phyloP scores from a whole-genome alignment of 2,888 invertebrate genomes.

The Caradrina kadenii region DNA sequence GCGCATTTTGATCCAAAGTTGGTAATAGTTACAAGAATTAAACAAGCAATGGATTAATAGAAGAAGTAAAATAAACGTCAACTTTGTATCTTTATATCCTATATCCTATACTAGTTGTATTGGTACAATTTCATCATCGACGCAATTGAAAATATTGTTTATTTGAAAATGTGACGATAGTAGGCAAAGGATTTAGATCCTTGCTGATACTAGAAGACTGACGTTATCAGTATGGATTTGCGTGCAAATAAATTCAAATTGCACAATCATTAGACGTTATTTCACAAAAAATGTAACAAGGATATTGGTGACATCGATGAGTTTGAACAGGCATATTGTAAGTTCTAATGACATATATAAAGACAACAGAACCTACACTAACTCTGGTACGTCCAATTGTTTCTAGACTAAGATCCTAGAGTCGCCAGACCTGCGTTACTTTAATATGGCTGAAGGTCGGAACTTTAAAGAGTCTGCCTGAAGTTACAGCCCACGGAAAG shows the following conservation, averaged over 20 bases:
- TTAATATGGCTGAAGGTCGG: too few relatives aligned
- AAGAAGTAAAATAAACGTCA: background rate
- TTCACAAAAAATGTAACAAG: background rate
- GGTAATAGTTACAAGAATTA: background rate
- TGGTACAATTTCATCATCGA: background rate
- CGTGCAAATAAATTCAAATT: constrained; percentile 31
- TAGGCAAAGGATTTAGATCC: constrained; percentile 26
- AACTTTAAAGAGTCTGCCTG: too few relatives aligned
- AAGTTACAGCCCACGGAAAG: too few relatives aligned
- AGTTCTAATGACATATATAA: background rate
- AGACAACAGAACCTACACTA: too few relatives aligned
- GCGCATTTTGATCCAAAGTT: background rate
- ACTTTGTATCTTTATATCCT: background rate
- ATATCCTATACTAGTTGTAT: background rate
- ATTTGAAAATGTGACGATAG: constrained; percentile 2
- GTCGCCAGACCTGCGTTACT: too few relatives aligned
- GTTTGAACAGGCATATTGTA: background rate
- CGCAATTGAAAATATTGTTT: constrained; percentile 16
- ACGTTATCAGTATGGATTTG: constrained; percentile 19
- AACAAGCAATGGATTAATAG: constrained; percentile 7
- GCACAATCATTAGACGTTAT: constrained; percentile 26
- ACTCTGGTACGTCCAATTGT: too few relatives aligned
- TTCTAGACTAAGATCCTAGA: too few relatives aligned
- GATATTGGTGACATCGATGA: background rate
- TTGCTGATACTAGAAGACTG: constrained; percentile 25